Evolutionary conservation across 2,797 vertebrate genomes (phyloP), one percentile per base, ranked within the genome.

Genomic region (Megalops cyprinoides): DNA sequence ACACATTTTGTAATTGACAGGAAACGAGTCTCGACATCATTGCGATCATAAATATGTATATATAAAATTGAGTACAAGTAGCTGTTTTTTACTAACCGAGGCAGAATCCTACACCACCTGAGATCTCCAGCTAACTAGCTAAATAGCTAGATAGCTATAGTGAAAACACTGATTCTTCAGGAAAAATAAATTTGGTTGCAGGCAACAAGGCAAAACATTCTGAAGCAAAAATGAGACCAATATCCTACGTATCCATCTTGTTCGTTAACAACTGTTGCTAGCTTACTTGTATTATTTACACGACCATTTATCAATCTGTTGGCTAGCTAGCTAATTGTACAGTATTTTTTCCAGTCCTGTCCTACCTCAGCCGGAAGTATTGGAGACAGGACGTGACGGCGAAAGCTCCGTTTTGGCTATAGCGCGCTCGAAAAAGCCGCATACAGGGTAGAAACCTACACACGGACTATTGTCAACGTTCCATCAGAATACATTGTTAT

Each of bases 321-420:
- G 81, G 75, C 51, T 48, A 42, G 82, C 58, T 65, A 23, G 82
- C 53, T 82, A 82, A 78, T 75, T 81, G 84, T 89, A 83, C 86
- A 39, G 79, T 85, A 86, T 91, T 90, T 89, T 87, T 80, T 83
- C 81, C 74, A 81, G 87, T 87, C 83, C 87, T 81, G 83, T 86
- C 87, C 85, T 84, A 88, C 90, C 85, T 89, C 89, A 90, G 86
- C 92, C 91, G 93, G 94, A 94, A 93, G 85, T 88, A 87, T 89
- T 91, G 90, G 82, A 86, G 85, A 86, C 88, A 74, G 90, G 90
- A 91, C 67, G 82, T 91, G 86, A 90, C 89, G 88, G 79, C 48
- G 23, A 0, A 9, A 77, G 34, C 77, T 81, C 84, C 82, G 65
- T 69, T 69, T 69, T 39, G 65, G 42, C 15, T 69, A 12, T 42